Base-by-base conservation (phyloP, 2,797 vertebrate genomes). In the Argyrosomus regius region DNA sequence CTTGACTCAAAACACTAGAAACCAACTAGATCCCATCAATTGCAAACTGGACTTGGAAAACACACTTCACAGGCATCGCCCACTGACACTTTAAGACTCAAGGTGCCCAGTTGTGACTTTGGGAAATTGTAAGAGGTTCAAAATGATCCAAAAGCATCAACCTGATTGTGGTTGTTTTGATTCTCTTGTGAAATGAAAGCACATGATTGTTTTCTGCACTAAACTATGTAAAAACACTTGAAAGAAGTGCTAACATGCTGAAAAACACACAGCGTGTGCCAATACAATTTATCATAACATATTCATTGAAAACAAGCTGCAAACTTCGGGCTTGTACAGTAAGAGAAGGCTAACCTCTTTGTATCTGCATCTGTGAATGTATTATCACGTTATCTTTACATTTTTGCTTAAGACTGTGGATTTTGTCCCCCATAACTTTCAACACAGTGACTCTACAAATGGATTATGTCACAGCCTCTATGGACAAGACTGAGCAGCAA, bases 281-380 rank as follows among this genome's bases (percentile, higher is more conserved):
- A n/a, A 41, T 43, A 17, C 6, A 60, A 26, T 3, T 1, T 43
- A 14, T 35, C 31, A 35, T 60, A 3, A 14, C 10, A 9, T 14
- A 1, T 12, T 60, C 58, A 3, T 24, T 3, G 2, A n/a, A 46
- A 57, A 69, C 18, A 31, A n/a, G 28, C 45, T 22, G 43, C 26
- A 48, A 9, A 69, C 3, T 12, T 20, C 10, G 2, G 24, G 39
- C 24, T 58, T 35, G 26, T 8, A 35, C 6, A 35, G 6, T 18
- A 18, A 18, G 14, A 58, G 17, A 18, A 3, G 1, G 12, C 3
- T 1, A 4, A 10, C 41, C 39, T 46, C 17, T 31, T 46, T 69
- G 53, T 24, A 5, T 67, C 50, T 49, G 26, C 10, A n/a, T 46
- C 24, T 46, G 57, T 59, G 56, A 71, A 39, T 71, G 48, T 28